Base-by-base conservation (phyloP, 2,113 vertebrate species). In the Colossoma macropomum region DNA sequence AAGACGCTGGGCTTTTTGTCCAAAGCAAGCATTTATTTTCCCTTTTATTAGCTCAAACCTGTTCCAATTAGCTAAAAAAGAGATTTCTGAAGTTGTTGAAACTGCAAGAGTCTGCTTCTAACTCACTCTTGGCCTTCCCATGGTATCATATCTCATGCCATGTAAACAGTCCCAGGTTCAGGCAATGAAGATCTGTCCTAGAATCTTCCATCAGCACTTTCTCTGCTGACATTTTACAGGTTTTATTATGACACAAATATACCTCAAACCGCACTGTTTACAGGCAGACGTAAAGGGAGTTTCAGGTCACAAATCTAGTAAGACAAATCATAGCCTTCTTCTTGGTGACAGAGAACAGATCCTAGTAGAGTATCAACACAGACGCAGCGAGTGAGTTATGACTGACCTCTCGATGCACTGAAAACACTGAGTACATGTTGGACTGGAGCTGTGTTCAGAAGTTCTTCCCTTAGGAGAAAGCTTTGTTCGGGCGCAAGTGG, bases 401-500 rank as follows among this genome's bases (percentile, higher is more conserved):
- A 1, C 76, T 71, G 80, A 79, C 62, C 63, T 74, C 21, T 68
- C 50, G 1, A 25, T 76, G 38, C 52, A 69, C 34, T 38, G 21
- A 77, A 38, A 28, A 65, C 30, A 34, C 11, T 66, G 48, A 73
- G 66, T 77, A 69, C 32, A 11, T 2, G 52, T 71, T 77, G 81
- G 65, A 76, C 74, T n/a, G 50, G n/a, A 76, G 73, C 81, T 73
- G 3, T 62, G 28, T 66, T 19, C 63, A 32, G 63, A 11, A 66
- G 63, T 32, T 56, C 30, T 77, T 70, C 63, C 65, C 28, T 70
- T 32, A 76, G 73, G 52, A 60, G 75, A n/a, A 30, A 60, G 59
- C 54, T 82, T 82, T 76, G 72, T 69, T 75, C 72, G 30, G 60
- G 62, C 21, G 54, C 56, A 41, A 81, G 50, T 38, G 2, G n/a